Base-by-base conservation (phyloP, 2,797 vertebrate genomes). In the Scolopax rusticola region DNA sequence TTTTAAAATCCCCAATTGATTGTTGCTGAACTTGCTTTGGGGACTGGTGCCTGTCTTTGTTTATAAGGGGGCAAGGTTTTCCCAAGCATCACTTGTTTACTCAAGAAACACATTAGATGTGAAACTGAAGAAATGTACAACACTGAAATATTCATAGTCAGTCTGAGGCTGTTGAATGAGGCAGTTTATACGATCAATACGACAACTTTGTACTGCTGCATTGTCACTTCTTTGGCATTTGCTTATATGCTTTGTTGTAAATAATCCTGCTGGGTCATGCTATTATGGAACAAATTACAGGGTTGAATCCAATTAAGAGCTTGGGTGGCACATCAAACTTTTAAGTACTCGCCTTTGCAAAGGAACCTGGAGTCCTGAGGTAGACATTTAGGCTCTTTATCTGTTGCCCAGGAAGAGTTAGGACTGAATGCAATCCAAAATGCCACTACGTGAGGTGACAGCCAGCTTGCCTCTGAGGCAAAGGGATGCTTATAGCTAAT, bases 101-200 rank as follows among this genome's bases (percentile, higher is more conserved):
- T 93, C 51, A n/a, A 91, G 84, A 94, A 95, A 64, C 84, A 56
- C 92, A 94, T 97, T 95, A 95, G 83, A 90, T 87, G 61, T 93
- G 91, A 92, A 91, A 73, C 21, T 63, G 67, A 83, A 94, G 83
- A 88, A 74, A 30, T 11, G 24, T 33, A 61, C 38, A 77, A 54
- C 63, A 69, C 86, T 97, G 84, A 96, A 96, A 93, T 97, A 96
- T 95, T 96, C 77, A 92, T 89, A 75, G 56, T 65, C 82, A 81
- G 51, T 74, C 89, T 67, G 33, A 84, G 64, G 80, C 77, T 90
- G 87, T 91, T 94, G 90, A 97, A 84, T 85, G 67, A 90, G 80
- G 74, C 81, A 92, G 88, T 96, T 94, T 97, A 61, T 82, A 25
- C 54, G 74, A 90, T 95, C 96, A 90, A 92, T 95, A 94, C 38